These are phyloP conservation scores for Globodera rostochiensis DNA, from an alignment of 1,140 invertebrate species.

Conservation along the genomic window DNA sequence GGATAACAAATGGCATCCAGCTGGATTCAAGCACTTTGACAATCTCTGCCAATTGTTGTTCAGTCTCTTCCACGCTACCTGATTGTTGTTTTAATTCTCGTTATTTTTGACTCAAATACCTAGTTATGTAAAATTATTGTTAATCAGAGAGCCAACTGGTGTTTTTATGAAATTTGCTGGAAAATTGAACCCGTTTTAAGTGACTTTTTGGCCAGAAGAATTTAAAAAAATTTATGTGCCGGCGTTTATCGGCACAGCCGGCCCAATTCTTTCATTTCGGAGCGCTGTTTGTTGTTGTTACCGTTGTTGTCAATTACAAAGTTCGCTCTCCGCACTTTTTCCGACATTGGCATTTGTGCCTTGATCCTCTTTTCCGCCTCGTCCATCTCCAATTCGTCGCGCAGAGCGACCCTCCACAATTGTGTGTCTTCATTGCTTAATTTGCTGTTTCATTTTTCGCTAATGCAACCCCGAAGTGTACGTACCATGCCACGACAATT, in stretches of 20 bases:
- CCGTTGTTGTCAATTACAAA: slow-evolving; percentile 26
- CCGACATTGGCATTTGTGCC: slow-evolving; percentile 10
- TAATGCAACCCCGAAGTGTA: background rate
- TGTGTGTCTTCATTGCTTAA: slow-evolving; percentile 20
- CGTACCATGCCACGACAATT: slow-evolving; percentile 12
- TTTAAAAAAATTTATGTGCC: no score
- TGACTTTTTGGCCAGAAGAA: no score
- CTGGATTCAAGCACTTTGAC: background rate
- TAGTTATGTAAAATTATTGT: no score
- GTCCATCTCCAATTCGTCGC: slow-evolving; percentile 12
- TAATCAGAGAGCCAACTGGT: no score
- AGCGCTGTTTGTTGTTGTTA: background rate
- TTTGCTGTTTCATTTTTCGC: background rate
- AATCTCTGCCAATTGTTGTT: background rate
- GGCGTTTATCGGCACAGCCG: background rate
- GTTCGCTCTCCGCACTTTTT: background rate
- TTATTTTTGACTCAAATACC: no score
- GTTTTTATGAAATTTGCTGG: no score
- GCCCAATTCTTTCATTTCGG: background rate
- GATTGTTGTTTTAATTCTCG: background rate
- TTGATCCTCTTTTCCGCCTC: slow-evolving; percentile 6
- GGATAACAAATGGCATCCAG: background rate
- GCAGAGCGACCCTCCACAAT: slow-evolving; percentile 5
- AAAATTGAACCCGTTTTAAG: no score
- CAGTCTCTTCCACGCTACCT: slow-evolving; percentile 1